Evolutionary conservation across 2,113 vertebrate genomes (phyloP), one percentile per base, ranked within the genome.

Genomic region (Datnioides undecimradiatus): DNA sequence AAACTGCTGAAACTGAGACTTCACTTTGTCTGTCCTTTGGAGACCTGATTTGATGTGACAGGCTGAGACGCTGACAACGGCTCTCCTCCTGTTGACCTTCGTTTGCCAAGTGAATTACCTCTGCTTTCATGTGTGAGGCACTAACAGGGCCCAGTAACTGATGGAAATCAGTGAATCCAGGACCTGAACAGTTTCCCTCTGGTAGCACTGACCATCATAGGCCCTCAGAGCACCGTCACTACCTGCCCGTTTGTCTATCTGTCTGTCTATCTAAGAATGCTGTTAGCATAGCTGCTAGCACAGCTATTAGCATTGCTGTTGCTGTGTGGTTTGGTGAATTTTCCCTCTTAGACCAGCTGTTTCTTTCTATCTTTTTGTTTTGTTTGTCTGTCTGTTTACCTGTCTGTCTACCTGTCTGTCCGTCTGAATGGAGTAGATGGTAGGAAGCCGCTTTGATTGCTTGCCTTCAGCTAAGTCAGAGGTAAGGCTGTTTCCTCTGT

Each of bases 371-470:
- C 69, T 72, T 89, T 90, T 73, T 85, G 70, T 87, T 74, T 55
- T 62, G n/a, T 43, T 41, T 70, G 69, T 71, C 41, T 78, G 45
- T 66, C 49, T 88, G 80, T 86, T 46, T 69, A 66, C 67, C 67
- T 85, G 59, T 76, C 21, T 70, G 25, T 54, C 31, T 55, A n/a
- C 19, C 19, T 76, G 40, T 19, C 55, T 76, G 83, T 86, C 60
- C 89, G 84, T 88, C 64, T 91, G 80, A 84, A 87, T 84, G 91
- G 85, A 89, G 77, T 92, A 94, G 94, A 93, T 95, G 92, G 89
- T 94, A 95, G 94, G 93, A 93, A 92, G 87, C 88, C 85, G 90
- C 87, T 93, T 93, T 94, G 93, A 92, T 83, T 94, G 94, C 82
- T 90, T 95, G 85, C 91, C 94, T 91, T 85, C 93, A 85, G 91